Evolutionary conservation across 1,140 invertebrate species (phyloP).

Genomic region (Heterodera schachtii): DNA sequence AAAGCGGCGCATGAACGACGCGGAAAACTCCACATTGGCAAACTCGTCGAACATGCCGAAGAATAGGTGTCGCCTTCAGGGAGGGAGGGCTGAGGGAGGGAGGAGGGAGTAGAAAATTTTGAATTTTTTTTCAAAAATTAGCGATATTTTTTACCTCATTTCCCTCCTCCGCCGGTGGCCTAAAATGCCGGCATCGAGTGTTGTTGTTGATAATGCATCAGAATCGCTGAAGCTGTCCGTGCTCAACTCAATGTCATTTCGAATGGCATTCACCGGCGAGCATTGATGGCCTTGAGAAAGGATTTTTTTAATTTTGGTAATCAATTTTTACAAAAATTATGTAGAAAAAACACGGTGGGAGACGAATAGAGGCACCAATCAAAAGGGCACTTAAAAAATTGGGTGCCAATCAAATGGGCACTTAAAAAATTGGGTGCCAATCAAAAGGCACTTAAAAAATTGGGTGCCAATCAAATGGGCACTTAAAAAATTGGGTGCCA

Average conservation of each 20-base stretch:
- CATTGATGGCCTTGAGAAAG: not conserved
- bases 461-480: too few species aligned
- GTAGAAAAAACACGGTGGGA: too few species aligned
- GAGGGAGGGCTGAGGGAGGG: not conserved
- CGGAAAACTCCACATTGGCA: conserved; percentile 48
- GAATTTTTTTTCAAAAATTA: not conserved
- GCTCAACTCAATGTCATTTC: conserved; percentile 24
- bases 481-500: too few species aligned
- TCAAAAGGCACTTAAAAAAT: too few species aligned
- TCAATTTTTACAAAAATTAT: too few species aligned
- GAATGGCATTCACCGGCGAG: conserved; percentile 23
- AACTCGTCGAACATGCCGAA: conserved; percentile 36
- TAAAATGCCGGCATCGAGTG: not conserved
- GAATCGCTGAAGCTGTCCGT: not conserved
- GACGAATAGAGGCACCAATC: too few species aligned
- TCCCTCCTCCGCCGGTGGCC: not conserved
- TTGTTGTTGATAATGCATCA: too few species aligned
- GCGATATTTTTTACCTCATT: conserved; percentile 6
- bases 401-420: too few species aligned
- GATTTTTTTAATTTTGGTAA: too few species aligned
- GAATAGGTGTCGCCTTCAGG: conserved; percentile 27
- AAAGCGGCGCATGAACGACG: conserved; percentile 56
- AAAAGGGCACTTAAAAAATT: too few species aligned
- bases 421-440: too few species aligned
- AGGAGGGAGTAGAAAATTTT: too few species aligned